These are phyloP conservation scores for Hylyphantes graminicola DNA, from an alignment of 1,140 invertebrate species.

Conservation along the genomic window DNA sequence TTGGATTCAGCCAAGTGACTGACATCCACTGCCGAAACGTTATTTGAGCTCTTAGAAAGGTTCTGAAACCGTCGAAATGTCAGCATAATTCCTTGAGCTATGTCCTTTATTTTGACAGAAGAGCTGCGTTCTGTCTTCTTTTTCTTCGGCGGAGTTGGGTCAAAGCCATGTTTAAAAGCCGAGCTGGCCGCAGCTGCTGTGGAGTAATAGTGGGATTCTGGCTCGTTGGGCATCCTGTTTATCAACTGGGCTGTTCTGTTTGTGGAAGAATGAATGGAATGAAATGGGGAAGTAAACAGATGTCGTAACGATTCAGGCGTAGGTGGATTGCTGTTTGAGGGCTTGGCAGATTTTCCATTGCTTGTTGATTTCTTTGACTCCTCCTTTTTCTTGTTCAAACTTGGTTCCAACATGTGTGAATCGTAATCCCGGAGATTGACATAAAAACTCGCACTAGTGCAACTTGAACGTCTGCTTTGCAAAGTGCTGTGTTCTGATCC, in stretches of 20 bases:
- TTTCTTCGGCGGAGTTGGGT: conserved; percentile 23
- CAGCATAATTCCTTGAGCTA: conserved; percentile 50
- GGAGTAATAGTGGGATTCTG: conserved; percentile 49
- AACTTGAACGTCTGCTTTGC: conserved; percentile 40
- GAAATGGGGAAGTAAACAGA: conserved; percentile 44
- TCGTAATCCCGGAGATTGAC: conserved; percentile 51
- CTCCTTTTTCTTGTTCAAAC: background rate
- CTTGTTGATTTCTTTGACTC: background rate
- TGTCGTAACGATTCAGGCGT: conserved; percentile 53
- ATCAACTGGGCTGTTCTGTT: conserved; percentile 10
- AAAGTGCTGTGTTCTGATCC: conserved; percentile 45
- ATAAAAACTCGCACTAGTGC: conserved; percentile 46
- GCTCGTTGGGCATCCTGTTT: conserved; percentile 22
- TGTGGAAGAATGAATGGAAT: conserved; percentile 20
- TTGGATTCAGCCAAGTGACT: conserved; percentile 41
- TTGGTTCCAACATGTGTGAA: conserved; percentile 46
- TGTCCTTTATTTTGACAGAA: conserved; percentile 54
- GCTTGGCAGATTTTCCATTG: background rate
- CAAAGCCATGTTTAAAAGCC: conserved; percentile 51
- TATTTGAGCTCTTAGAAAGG: conserved; percentile 37
- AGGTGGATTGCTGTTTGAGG: conserved; percentile 39
- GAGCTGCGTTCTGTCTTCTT: conserved; percentile 51
- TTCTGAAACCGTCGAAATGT: conserved; percentile 50
- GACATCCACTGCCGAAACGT: conserved; percentile 38
- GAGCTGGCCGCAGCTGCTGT: conserved; percentile 45